phyloP scores from a whole-genome alignment of 2,888 invertebrate genomes.

The Dasysyrphus tricinctus region DNA sequence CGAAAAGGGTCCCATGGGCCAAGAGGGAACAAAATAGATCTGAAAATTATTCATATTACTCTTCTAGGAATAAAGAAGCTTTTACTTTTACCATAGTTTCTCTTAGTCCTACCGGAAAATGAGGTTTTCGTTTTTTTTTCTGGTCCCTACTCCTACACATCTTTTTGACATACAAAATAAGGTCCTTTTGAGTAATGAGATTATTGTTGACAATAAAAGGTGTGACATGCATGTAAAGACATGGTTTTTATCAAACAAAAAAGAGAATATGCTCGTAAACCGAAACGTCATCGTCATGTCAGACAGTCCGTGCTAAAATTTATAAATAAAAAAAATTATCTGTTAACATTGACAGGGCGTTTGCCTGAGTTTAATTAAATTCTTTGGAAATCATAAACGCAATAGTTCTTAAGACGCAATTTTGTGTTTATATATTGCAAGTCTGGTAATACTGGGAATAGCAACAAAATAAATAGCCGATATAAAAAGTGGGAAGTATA shows the following conservation, averaged over 20 bases:
- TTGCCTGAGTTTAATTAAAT: constrained; percentile 3
- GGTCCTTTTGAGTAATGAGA: constrained; percentile 31
- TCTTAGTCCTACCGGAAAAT: neutral
- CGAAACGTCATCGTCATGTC: neutral
- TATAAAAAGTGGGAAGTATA: too few species aligned
- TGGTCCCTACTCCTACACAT: neutral
- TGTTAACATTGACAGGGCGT: neutral
- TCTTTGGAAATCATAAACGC: constrained; percentile 6
- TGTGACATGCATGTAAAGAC: constrained; percentile 33
- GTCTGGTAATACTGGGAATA: neutral
- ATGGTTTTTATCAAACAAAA: neutral
- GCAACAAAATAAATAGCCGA: neutral
- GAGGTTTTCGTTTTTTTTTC: neutral
- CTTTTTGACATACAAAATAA: neutral
- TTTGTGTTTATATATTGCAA: neutral
- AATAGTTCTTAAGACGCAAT: neutral
- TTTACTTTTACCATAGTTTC: neutral
- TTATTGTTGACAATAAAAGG: constrained; percentile 28
- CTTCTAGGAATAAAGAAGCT: neutral
- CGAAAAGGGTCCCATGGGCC: neutral
- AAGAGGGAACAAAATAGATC: constrained; percentile 4
- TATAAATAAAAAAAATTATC: neutral
- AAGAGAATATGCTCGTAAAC: neutral
- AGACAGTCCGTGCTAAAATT: constrained; percentile 5
- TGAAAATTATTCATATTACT: constrained; percentile 28